Conservation (phyloP, 2,113 vertebrate genomes). For the Equus przewalskii region DNA sequence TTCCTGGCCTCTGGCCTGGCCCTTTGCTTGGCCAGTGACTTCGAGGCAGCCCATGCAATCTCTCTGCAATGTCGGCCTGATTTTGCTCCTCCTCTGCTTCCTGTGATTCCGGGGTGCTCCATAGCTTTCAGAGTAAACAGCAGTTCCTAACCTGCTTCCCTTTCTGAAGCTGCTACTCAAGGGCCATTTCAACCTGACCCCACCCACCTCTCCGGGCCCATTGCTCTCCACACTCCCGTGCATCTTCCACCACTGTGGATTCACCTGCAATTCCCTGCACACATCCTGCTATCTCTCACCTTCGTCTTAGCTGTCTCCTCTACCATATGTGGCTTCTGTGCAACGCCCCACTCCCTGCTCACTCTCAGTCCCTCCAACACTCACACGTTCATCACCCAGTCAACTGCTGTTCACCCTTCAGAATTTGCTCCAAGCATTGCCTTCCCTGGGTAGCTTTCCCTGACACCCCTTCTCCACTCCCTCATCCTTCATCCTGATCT, state of each 20-base stretch:
- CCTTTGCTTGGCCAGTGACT: background rate
- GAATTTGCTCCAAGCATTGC: background rate
- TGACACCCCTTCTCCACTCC: background rate
- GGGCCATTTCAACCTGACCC: background rate
- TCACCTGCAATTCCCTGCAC: background rate
- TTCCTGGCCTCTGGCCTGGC: background rate
- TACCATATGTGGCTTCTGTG: background rate
- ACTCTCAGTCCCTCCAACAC: no score
- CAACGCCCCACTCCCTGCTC: background rate
- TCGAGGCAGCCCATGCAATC: background rate
- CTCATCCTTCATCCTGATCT: no score
- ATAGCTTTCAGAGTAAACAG: background rate
- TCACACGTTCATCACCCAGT: background rate
- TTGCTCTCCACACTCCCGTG: background rate
- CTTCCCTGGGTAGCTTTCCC: background rate
- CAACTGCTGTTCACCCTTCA: background rate
- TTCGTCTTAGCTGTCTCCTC: background rate
- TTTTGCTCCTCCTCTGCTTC: no score
- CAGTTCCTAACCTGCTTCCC: background rate
- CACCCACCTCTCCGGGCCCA: background rate
- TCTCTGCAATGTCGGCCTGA: background rate
- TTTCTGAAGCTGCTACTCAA: background rate
- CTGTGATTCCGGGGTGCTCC: background rate
- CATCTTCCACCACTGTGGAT: background rate
- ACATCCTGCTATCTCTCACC: background rate